Conservation (phyloP, 2,113 vertebrate species). For the Phyllopteryx taeniolatus region DNA sequence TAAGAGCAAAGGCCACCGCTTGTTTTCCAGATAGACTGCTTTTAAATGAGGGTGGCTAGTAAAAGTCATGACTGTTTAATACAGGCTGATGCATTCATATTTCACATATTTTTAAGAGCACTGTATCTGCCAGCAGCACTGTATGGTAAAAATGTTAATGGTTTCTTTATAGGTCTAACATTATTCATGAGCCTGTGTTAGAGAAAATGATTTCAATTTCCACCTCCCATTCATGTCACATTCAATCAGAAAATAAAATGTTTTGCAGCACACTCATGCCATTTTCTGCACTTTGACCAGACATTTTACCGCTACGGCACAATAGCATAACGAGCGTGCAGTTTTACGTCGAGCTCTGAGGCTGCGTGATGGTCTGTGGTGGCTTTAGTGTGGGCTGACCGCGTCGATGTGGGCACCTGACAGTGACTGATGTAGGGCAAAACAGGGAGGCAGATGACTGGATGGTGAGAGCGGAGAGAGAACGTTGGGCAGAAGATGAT, state of each 20-base stretch:
- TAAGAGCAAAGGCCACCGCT: constrained; percentile 5
- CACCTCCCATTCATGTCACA: not conserved
- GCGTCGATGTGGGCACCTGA: constrained; percentile 34
- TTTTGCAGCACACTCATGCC: constrained; percentile 4
- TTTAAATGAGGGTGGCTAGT: constrained; percentile 4
- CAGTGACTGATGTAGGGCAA: constrained; percentile 49
- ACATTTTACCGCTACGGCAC: not conserved
- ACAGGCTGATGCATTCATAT: constrained; percentile 2
- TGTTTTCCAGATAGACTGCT: constrained; percentile 8
- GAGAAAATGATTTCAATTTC: not conserved
- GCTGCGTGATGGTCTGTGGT: constrained; percentile 8
- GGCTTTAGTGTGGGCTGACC: constrained; percentile 30
- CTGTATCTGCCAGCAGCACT: not conserved
- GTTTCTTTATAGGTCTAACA: constrained; percentile 4
- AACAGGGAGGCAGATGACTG: constrained; percentile 16
- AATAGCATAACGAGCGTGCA: constrained; percentile 16
- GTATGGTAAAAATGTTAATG: not conserved
- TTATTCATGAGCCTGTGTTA: not conserved
- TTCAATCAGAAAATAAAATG: not conserved
- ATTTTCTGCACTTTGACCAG: constrained; percentile 27
- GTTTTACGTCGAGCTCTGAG: constrained; percentile 15
- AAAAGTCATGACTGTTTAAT: constrained; percentile 5
- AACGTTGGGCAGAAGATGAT: constrained; percentile 7
- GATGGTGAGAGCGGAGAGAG: constrained; percentile 9
- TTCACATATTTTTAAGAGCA: not conserved